Base-by-base conservation (phyloP, 2,888 invertebrate genomes). In the Scaptomyza tumidula region DNA sequence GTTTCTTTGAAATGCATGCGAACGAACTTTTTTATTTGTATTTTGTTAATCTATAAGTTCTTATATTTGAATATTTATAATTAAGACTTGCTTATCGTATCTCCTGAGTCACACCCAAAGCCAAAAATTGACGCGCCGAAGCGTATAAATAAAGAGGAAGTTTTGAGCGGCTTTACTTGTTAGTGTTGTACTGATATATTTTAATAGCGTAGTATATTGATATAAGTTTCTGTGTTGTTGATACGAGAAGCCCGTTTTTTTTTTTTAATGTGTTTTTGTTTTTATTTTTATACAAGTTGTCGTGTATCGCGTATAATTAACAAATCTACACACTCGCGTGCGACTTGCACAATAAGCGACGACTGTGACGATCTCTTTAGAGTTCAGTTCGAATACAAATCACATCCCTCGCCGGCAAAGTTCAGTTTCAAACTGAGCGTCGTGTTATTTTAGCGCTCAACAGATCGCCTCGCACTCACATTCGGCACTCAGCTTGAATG, bases 321-420 rank as follows among this genome's bases (percentile, higher is more conserved):
- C 71, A 55, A 59, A 71, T 48, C 50, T 33, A 61, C 24, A 43
- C 37, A 44, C 54, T 69, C 43, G 58, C 65, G 64, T 68, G 71
- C 55, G 86, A 65, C 76, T 82, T 86, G 80, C 77, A 72, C 84
- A 79, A 79, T 67, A 54, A 43, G 41, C 46, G 46, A 37, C 46
- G 41, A 58, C 46, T 44, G 33, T 1, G 39, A 39, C 50, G 37
- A 46, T 66, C 37, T 43, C 10, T 33, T 19, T 16, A 14, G 39
- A 11, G 35, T 29, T 29, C n/a, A 5, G 33, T 31, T 24, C 10
- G 11, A 35, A 39, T 33, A 39, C 16, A 44, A 71, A 37, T 24
- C 56, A 70, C 85, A 60, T 57, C 74, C 53, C 66, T 43, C 54
- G 50, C 53, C 86, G 73, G 48, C 59, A 44, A 70, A 62, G 69